These are phyloP conservation scores for Paradisaea rubra DNA, from an alignment of 2,113 vertebrate species.

Conservation along the genomic window DNA sequence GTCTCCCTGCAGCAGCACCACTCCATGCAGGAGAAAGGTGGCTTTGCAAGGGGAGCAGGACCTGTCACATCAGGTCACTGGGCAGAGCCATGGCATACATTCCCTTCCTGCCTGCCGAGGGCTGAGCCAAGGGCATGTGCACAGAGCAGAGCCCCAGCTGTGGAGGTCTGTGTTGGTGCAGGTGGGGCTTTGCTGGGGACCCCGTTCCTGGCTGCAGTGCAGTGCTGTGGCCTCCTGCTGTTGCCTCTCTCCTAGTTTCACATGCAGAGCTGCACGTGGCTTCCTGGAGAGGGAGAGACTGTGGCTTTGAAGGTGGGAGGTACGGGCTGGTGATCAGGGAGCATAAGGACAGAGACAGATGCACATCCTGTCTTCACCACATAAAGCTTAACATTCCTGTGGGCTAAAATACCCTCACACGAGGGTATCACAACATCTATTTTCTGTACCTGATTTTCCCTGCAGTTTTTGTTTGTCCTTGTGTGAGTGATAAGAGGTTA, in stretches of 20 bases:
- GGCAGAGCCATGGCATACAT: rapidly evolving
- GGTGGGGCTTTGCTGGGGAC: not conserved
- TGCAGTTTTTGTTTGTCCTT: not conserved
- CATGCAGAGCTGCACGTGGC: not conserved
- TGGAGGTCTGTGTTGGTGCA: not conserved
- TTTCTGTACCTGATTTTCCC: not conserved
- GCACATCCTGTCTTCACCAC: not conserved
- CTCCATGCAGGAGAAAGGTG: not conserved
- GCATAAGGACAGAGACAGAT: not conserved
- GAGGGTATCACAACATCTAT: not conserved
- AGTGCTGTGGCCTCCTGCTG: not conserved
- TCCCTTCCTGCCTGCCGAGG: not conserved
- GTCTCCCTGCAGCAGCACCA: not conserved
- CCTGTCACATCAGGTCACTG: not conserved
- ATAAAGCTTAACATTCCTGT: not conserved
- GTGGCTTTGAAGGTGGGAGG: not conserved
- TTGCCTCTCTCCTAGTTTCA: not conserved
- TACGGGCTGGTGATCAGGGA: not conserved
- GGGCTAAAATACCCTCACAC: not conserved
- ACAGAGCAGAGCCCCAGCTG: not conserved
- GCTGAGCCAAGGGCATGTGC: not conserved
- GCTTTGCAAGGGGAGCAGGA: not conserved
- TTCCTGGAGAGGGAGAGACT: not conserved
- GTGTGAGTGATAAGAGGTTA: not conserved
- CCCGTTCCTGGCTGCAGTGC: not conserved